Percentiles rank a stretch among this genome's conserved stretches.
Conservation (phyloP, 1,140 invertebrate species). For the Fopius arisanus region DNA sequence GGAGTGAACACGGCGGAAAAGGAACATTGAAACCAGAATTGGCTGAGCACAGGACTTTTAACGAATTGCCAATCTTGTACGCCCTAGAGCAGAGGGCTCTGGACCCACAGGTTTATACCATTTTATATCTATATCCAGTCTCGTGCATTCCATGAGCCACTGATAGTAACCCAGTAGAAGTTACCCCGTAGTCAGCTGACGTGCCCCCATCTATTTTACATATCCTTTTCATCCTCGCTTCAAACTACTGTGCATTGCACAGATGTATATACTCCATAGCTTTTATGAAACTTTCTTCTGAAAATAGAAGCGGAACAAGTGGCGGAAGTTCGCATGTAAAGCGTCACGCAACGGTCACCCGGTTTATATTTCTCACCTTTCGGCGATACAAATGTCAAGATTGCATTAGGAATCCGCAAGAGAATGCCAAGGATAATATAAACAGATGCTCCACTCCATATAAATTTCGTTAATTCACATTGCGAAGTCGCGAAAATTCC, state of each 20-base stretch:
- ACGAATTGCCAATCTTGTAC: conserved; percentile 29
- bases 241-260: conserved; percentile 1
- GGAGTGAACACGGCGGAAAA: background rate
- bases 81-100: background rate
- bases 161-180: background rate
- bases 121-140: background rate
- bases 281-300: conserved; percentile 3
- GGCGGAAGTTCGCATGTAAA: background rate
- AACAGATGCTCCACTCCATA: too few species aligned
- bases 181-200: conserved; percentile 14
- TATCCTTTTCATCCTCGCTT: background rate
- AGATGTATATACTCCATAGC: background rate
- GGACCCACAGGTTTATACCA: background rate
- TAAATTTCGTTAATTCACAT: too few species aligned
- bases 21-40: background rate
- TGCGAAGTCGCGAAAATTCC: too few species aligned
- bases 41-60: conserved; percentile 9
- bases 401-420: background rate
- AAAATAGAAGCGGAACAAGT: background rate
- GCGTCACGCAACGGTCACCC: background rate
- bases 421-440: too few species aligned
- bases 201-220: conserved; percentile 19
- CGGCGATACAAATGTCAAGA: background rate
- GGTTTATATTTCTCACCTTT: background rate
- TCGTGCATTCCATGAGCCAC: background rate